A percentile compares a stretch with the other conserved stretches of the same genome.
phyloP scores from a whole-genome alignment of 1,140 invertebrate genomes.

The Reticulitermes speratus region DNA sequence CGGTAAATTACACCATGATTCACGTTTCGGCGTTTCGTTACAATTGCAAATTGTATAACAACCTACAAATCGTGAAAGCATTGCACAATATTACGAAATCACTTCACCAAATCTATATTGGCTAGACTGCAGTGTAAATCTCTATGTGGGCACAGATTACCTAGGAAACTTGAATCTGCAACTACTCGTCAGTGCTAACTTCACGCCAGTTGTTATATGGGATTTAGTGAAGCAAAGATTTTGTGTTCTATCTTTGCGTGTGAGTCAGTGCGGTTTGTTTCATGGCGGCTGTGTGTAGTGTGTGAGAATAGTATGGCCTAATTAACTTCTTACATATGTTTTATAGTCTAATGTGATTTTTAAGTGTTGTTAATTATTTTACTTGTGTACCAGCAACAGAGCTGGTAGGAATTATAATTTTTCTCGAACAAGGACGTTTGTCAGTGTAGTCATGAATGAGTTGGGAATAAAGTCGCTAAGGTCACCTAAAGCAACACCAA shows the following conservation, averaged over 20 bases:
- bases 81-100: too few relatives aligned
- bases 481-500: slow-evolving; percentile 70
- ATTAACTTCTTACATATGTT: neutral
- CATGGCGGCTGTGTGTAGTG: neutral
- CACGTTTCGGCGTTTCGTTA: too few relatives aligned
- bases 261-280: neutral
- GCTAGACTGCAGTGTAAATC: too few relatives aligned
- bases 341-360: neutral
- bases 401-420: neutral
- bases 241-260: neutral
- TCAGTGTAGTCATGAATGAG: slow-evolving; percentile 28
- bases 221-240: neutral
- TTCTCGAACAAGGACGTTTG: neutral
- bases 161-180: too few relatives aligned
- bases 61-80: too few relatives aligned
- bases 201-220: too few relatives aligned
- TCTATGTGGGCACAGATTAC: too few relatives aligned
- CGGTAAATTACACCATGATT: too few relatives aligned
- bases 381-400: neutral
- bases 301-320: neutral
- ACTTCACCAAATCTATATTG: too few relatives aligned
- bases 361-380: neutral
- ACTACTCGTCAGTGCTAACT: too few relatives aligned
- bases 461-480: slow-evolving; percentile 31
- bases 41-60: too few relatives aligned